phyloP scores from a whole-genome alignment of 2,113 vertebrate species.

The Ictalurus furcatus region DNA sequence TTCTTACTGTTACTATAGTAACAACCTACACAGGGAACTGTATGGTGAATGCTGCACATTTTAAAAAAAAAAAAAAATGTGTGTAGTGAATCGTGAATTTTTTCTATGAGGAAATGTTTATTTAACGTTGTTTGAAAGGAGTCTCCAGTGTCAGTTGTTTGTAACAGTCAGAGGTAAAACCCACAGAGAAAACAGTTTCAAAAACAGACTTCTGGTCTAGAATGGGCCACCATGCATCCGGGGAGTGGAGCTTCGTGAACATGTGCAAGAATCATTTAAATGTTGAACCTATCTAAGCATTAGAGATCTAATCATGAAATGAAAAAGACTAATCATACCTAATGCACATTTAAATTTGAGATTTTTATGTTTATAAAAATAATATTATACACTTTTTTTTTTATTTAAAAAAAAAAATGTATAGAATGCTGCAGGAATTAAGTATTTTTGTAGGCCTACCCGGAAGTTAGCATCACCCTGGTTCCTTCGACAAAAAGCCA shows the following conservation, averaged over 20 bases:
- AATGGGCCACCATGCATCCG: background rate
- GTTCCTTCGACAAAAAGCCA: no score
- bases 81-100: background rate
- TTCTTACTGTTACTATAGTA: background rate
- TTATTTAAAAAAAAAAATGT: no score
- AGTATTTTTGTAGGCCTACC: no score
- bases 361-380: no score
- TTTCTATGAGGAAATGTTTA: background rate
- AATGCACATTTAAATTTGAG: background rate
- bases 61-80: background rate
- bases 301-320: no score
- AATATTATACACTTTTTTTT: no score
- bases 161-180: background rate
- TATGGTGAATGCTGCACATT: background rate
- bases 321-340: no score
- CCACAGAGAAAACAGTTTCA: no score
- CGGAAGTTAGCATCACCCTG: no score
- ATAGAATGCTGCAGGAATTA: no score
- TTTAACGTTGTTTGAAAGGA: background rate
- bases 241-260: no score
- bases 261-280: background rate
- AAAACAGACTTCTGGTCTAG: no score
- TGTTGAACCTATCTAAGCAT: background rate
- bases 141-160: background rate
- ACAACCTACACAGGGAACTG: background rate